Percentiles rank a stretch among this genome's conserved stretches.
Conservation (phyloP, 2,797 vertebrate species). For the Simalia tracyae region DNA sequence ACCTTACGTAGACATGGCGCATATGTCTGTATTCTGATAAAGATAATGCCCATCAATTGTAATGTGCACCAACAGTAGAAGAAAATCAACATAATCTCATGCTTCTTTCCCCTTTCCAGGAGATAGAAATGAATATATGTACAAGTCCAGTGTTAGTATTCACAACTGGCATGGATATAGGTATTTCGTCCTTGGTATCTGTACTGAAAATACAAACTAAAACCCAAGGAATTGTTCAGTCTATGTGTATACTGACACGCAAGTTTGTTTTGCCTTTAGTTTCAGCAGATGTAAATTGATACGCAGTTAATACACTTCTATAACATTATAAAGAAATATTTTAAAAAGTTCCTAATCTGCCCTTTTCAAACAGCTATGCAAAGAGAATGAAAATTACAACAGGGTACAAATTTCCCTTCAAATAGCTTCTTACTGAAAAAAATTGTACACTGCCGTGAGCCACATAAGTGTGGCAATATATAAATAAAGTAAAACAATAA, state of each 20-base stretch:
- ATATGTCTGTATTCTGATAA: too few species aligned
- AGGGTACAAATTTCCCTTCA: neutral
- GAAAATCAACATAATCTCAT: neutral
- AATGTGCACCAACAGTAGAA: too few species aligned
- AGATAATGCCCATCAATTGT: neutral
- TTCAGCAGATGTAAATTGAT: neutral
- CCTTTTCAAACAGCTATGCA: neutral
- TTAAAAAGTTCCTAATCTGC: neutral
- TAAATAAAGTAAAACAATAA: neutral
- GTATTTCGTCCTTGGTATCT: neutral
- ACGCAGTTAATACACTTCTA: conserved; percentile 22
- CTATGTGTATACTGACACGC: neutral
- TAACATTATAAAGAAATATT: neutral
- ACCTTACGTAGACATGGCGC: neutral
- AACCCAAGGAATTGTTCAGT: neutral
- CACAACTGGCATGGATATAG: neutral
- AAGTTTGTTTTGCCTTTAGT: conserved; percentile 17
- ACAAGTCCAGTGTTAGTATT: neutral
- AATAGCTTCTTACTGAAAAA: neutral
- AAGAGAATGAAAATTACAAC: neutral
- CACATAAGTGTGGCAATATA: neutral
- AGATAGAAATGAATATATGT: neutral
- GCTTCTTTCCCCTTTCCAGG: too few species aligned
- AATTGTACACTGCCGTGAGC: too few species aligned
- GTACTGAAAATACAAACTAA: neutral